Evolutionary conservation across 2,113 vertebrate species (phyloP).

Genomic region (Channa maculata): DNA sequence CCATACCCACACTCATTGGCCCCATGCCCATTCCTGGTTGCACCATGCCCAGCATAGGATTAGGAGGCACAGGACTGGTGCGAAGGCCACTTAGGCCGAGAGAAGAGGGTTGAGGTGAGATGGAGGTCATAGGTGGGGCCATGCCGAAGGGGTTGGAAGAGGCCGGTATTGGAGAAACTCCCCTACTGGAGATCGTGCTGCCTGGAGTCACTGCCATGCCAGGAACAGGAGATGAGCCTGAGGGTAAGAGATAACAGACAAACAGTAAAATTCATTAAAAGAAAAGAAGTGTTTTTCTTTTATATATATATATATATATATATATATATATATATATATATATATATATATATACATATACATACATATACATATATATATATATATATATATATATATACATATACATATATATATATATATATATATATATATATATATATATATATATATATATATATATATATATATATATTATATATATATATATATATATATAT

Average conservation of each 20-base stretch:
- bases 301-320: no score
- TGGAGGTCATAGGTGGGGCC: conserved; percentile 76
- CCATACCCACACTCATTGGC: conserved; percentile 82
- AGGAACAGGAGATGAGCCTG: conserved; percentile 82
- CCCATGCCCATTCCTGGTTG: conserved; percentile 80
- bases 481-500: no score
- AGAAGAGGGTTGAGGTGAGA: conserved; percentile 82
- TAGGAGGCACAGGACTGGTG: conserved; percentile 88
- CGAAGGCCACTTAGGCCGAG: conserved; percentile 91
- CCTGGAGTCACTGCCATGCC: conserved; percentile 80
- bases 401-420: no score
- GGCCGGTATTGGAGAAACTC: conserved; percentile 81
- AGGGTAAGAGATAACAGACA: neutral
- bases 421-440: no score
- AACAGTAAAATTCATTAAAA: no score
- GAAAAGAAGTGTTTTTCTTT: no score
- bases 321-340: no score
- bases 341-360: no score
- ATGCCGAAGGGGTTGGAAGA: conserved; percentile 77
- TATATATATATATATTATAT: no score
- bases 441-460: no score
- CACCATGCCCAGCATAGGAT: conserved; percentile 84
- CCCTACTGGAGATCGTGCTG: conserved; percentile 81
- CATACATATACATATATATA: no score
- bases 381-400: no score